These are phyloP conservation scores for Troglohyphantes excavatus DNA, from an alignment of 2,888 invertebrate species.

Conservation along the genomic window DNA sequence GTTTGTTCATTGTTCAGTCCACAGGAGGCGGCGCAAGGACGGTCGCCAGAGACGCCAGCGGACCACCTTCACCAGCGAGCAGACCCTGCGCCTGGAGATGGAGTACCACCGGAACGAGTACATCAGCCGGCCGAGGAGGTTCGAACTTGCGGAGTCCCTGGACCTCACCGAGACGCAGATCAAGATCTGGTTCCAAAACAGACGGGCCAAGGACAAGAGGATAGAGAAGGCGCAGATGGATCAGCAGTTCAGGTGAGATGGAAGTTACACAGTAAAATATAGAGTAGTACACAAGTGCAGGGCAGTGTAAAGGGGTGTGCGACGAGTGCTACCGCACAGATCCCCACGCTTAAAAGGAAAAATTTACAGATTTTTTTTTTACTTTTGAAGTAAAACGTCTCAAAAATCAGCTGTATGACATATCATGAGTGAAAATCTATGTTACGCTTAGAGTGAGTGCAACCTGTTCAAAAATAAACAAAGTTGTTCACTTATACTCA, in stretches of 20 bases:
- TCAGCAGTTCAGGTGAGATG: slow-evolving; percentile 90
- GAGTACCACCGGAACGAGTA: slow-evolving; percentile 96
- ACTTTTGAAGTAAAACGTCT: too few relatives aligned
- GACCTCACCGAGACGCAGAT: slow-evolving; percentile 90
- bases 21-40: slow-evolving; percentile 77
- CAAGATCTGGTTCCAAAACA: slow-evolving; percentile 96
- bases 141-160: slow-evolving; percentile 89
- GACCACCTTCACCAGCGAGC: slow-evolving; percentile 96
- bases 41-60: slow-evolving; percentile 88
- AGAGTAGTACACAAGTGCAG: too few relatives aligned
- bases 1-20: slow-evolving; percentile 52
- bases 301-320: too few relatives aligned
- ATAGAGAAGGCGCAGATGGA: slow-evolving; percentile 97
- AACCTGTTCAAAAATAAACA: too few relatives aligned
- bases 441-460: too few relatives aligned
- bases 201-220: slow-evolving; percentile 96
- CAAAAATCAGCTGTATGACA: too few relatives aligned
- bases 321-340: too few relatives aligned
- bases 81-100: slow-evolving; percentile 93
- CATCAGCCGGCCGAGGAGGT: slow-evolving; percentile 92
- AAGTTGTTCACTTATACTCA: too few relatives aligned
- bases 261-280: not conserved
- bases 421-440: too few relatives aligned
- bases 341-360: too few relatives aligned
- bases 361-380: too few relatives aligned